A percentile compares a stretch with the other conserved stretches of the same genome.
These are phyloP conservation scores for Percopsis omiscomaycus DNA, from an alignment of 2,797 vertebrate species.

Conservation along the genomic window DNA sequence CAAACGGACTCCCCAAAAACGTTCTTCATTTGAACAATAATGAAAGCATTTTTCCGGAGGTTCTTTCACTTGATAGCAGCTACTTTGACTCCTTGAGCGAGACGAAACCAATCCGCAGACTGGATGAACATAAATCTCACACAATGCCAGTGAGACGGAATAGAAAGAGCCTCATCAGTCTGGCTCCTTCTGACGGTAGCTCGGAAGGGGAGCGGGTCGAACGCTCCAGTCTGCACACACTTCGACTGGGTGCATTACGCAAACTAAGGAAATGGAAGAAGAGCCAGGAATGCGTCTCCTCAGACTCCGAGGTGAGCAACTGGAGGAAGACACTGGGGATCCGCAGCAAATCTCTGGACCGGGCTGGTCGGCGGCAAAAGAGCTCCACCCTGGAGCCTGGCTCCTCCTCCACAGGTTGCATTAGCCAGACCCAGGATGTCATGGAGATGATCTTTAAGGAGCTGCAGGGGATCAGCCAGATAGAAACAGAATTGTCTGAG, in stretches of 20 bases:
- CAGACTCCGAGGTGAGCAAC: slow-evolving; percentile 93
- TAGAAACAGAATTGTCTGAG: slow-evolving; percentile 96
- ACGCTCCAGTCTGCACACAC: slow-evolving; percentile 84
- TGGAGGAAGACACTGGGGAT: slow-evolving; percentile 95
- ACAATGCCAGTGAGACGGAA: slow-evolving; percentile 97
- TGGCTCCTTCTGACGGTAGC: slow-evolving; percentile 95
- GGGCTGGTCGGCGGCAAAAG: slow-evolving; percentile 90
- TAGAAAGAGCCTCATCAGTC: slow-evolving; percentile 94
- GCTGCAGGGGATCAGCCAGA: slow-evolving; percentile 98
- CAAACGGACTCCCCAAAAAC: slow-evolving; percentile 91
- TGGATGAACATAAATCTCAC: slow-evolving; percentile 81
- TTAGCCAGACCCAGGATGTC: slow-evolving; percentile 97
- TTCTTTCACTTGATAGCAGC: slow-evolving; percentile 87
- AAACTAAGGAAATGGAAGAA: slow-evolving; percentile 98
- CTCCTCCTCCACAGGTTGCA: slow-evolving; percentile 94
- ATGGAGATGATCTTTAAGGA: slow-evolving; percentile 99
- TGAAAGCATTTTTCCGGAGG: slow-evolving; percentile 84
- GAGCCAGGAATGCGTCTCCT: slow-evolving; percentile 97
- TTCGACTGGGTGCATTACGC: slow-evolving; percentile 91
- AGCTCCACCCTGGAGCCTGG: slow-evolving; percentile 87
- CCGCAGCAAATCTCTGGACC: slow-evolving; percentile 95
- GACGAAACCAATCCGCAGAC: slow-evolving; percentile 79
- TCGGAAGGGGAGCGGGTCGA: slow-evolving; percentile 94
- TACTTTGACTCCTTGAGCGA: slow-evolving; percentile 89
- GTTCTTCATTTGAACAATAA: slow-evolving; percentile 80